Conservation (phyloP, 2,113 vertebrate genomes). For the Prochilodus magdalenae region DNA sequence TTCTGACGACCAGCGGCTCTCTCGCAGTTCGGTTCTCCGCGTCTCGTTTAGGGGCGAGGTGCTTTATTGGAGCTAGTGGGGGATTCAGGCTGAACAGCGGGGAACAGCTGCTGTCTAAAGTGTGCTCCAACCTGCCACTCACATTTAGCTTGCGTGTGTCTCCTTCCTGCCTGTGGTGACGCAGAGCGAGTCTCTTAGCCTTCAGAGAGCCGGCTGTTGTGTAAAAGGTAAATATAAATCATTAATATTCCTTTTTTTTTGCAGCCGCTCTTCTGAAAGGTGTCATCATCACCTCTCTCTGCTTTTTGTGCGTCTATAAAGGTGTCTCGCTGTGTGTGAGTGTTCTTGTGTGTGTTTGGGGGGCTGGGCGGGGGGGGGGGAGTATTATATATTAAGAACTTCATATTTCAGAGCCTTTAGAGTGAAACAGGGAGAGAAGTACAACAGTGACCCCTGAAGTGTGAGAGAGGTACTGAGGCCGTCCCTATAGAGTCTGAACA, state of each 20-base stretch:
- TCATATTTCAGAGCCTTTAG: neutral
- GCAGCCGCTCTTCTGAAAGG: slow-evolving; percentile 16
- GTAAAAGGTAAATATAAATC: slow-evolving; percentile 12
- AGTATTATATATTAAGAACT: slow-evolving; percentile 1
- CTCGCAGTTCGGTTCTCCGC: neutral
- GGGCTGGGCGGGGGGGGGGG: neutral
- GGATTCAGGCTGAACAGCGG: neutral
- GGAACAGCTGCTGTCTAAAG: neutral
- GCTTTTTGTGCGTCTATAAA: slow-evolving; percentile 13
- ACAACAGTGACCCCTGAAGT: slow-evolving; percentile 51
- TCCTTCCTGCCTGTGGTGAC: neutral
- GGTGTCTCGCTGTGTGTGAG: neutral
- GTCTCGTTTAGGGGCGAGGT: neutral
- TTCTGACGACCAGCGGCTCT: neutral
- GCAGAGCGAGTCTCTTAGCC: neutral
- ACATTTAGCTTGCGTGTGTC: neutral
- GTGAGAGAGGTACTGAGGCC: neutral
- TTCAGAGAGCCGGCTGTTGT: slow-evolving; percentile 4
- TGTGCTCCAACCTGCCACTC: neutral
- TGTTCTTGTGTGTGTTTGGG: neutral
- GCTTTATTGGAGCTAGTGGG: neutral
- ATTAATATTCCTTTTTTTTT: slow-evolving; percentile 27
- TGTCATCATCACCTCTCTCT: slow-evolving; percentile 20
- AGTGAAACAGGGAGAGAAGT: neutral
- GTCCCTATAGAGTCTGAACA: neutral